These are phyloP conservation scores for Mormyrus hasselquistii DNA, from an alignment of 2,797 vertebrate species.

Conservation along the genomic window DNA sequence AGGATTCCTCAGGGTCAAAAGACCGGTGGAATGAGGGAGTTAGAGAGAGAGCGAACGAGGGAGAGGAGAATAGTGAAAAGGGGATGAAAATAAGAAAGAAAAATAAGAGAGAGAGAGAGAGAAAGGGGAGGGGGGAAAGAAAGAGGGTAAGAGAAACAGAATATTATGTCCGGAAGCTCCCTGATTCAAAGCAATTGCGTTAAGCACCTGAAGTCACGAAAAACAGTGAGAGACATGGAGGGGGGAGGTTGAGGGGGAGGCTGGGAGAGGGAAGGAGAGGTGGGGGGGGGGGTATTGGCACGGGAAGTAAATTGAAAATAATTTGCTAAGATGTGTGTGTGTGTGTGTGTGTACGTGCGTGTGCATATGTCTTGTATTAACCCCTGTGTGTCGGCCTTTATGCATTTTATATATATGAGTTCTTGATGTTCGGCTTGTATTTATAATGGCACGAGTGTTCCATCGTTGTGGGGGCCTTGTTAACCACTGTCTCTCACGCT, in stretches of 20 bases:
- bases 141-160: slow-evolving; percentile 42
- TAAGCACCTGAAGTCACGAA: slow-evolving; percentile 55
- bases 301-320: slow-evolving; percentile 67
- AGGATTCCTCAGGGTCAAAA: slow-evolving; percentile 58
- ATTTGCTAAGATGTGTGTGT: slow-evolving; percentile 46
- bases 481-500: slow-evolving; percentile 47
- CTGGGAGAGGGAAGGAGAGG: slow-evolving; percentile 41
- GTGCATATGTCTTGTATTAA: slow-evolving; percentile 50
- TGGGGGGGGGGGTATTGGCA: slow-evolving; percentile 52
- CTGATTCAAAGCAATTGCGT: slow-evolving; percentile 61
- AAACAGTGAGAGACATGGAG: slow-evolving; percentile 49
- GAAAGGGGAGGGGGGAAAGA: slow-evolving; percentile 19
- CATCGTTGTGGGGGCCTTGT: slow-evolving; percentile 48
- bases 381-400: slow-evolving; percentile 48
- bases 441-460: slow-evolving; percentile 58
- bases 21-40: slow-evolving; percentile 46
- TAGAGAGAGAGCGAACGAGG: slow-evolving; percentile 3
- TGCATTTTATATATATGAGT: slow-evolving; percentile 30
- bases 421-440: slow-evolving; percentile 37
- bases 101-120: slow-evolving; percentile 7
- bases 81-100: neutral
- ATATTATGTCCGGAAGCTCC: slow-evolving; percentile 52
- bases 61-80: slow-evolving; percentile 7
- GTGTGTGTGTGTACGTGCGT: slow-evolving; percentile 29
- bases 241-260: slow-evolving; percentile 46